Evolutionary conservation across 2,113 vertebrate genomes (phyloP).

Genomic region (Poeciliopsis prolifica): DNA sequence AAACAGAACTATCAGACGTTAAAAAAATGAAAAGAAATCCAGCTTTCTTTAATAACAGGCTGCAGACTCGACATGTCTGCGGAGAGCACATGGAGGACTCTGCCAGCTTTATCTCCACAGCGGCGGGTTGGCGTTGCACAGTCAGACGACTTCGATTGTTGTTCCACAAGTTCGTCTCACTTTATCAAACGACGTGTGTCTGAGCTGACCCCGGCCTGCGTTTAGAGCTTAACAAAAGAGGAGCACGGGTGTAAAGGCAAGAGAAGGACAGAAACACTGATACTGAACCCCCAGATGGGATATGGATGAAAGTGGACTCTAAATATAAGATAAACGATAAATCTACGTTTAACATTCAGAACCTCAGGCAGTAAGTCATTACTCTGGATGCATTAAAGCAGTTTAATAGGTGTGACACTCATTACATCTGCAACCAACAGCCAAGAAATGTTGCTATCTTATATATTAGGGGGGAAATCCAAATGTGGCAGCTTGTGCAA

Average conservation of each 20-base stretch:
- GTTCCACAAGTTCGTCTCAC: constrained; percentile 28
- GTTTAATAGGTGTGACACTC: background rate
- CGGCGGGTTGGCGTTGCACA: constrained; percentile 32
- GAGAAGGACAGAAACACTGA: background rate
- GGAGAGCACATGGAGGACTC: constrained; percentile 13
- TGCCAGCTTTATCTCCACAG: constrained; percentile 35
- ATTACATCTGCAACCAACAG: background rate
- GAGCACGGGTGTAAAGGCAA: background rate
- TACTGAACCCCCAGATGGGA: background rate
- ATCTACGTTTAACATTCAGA: too few relatives aligned
- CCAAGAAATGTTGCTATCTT: background rate
- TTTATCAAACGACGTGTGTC: constrained; percentile 43
- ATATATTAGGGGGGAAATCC: background rate
- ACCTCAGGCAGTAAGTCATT: background rate
- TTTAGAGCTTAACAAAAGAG: constrained; percentile 29
- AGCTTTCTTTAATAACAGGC: background rate
- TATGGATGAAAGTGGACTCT: background rate
- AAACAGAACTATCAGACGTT: background rate
- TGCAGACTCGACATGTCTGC: constrained; percentile 23
- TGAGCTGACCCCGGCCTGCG: constrained; percentile 29
- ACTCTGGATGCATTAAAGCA: background rate
- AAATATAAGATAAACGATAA: background rate
- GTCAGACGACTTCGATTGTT: constrained; percentile 28
- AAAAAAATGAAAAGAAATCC: background rate
- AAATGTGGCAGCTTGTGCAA: background rate